These are phyloP conservation scores for Elgaria multicarinata DNA, from an alignment of 2,113 vertebrate species.

Conservation along the genomic window DNA sequence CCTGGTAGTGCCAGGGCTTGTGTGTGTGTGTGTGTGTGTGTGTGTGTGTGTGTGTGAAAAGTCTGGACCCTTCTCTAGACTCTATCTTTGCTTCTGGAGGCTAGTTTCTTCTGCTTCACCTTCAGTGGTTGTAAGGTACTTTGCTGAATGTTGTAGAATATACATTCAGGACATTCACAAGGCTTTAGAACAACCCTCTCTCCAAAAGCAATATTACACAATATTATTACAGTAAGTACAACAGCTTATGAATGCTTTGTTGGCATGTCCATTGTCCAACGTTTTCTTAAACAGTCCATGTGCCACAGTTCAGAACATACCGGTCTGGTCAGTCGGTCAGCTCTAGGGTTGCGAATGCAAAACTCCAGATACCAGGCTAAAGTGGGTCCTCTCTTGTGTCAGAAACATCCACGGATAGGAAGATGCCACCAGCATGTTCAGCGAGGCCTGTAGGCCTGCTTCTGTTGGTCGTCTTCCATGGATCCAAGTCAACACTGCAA, in stretches of 20 bases:
- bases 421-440: not conserved
- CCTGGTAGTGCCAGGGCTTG: too few relatives aligned
- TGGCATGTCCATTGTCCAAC: not conserved
- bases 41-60: too few relatives aligned
- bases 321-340: not conserved
- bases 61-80: not conserved
- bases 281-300: not conserved
- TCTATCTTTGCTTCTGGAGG: not conserved
- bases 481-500: not conserved
- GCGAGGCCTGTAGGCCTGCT: not conserved
- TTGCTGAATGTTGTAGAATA: not conserved
- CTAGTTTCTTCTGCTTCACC: not conserved
- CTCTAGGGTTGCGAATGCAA: not conserved
- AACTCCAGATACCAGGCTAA: not conserved
- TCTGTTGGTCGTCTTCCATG: not conserved
- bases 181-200: too few relatives aligned
- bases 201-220: not conserved
- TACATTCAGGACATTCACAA: not conserved
- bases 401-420: too few relatives aligned
- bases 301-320: not conserved
- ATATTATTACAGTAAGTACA: not conserved
- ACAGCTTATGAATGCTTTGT: not conserved
- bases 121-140: too few relatives aligned
- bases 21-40: too few relatives aligned
- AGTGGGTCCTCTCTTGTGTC: not conserved